Evolutionary conservation across 2,113 vertebrate species (phyloP).

Genomic region (Alectura lathami): DNA sequence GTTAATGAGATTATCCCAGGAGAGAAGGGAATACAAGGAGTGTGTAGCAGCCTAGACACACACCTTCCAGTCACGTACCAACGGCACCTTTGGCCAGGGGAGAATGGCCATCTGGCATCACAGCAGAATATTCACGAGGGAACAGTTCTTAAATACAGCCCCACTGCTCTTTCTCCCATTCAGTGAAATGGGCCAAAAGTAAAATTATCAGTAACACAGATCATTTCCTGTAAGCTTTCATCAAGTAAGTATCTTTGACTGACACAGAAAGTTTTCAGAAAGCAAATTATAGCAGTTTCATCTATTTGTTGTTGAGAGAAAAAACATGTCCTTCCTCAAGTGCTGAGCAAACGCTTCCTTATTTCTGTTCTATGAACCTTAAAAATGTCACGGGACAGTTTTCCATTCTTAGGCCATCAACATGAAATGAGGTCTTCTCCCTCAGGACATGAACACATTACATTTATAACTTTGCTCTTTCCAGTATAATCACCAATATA

Average conservation of each 20-base stretch:
- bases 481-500: background rate
- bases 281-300: background rate
- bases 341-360: background rate
- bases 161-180: background rate
- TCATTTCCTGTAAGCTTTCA: background rate
- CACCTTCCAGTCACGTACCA: background rate
- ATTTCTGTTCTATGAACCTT: background rate
- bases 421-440: background rate
- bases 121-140: background rate
- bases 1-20: slow-evolving; percentile 3
- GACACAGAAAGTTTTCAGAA: background rate
- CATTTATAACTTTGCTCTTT: background rate
- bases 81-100: background rate
- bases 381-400: background rate
- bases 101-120: background rate
- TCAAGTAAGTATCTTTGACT: background rate
- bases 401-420: background rate
- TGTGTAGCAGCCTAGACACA: background rate
- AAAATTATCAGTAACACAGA: background rate
- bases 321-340: background rate
- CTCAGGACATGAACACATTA: background rate
- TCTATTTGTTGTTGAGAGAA: background rate
- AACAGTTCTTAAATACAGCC: slow-evolving; percentile 20
- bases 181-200: background rate
- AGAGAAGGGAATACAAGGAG: slow-evolving; percentile 4